phyloP scores from a whole-genome alignment of 2,113 vertebrate genomes.

The Tringa solitaria region DNA sequence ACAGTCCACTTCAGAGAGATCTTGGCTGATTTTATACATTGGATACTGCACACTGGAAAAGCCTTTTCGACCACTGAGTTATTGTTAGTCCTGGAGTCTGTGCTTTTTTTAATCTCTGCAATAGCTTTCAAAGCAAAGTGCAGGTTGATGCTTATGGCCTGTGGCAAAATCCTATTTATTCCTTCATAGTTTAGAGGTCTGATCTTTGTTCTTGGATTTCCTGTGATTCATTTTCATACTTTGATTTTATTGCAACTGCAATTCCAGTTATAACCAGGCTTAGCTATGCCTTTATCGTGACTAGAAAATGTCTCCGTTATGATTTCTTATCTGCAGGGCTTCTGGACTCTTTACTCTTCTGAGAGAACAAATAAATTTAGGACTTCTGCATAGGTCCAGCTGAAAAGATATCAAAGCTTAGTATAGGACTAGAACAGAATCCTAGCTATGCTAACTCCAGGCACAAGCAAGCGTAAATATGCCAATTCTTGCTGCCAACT shows the following conservation, averaged over 20 bases:
- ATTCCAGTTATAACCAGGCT: neutral
- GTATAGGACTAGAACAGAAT: neutral
- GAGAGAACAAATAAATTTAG: neutral
- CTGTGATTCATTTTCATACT: conserved; percentile 5
- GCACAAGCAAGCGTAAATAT: neutral
- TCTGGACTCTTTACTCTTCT: neutral
- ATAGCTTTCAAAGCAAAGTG: conserved; percentile 10
- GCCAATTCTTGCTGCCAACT: neutral
- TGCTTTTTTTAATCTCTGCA: neutral
- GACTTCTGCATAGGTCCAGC: neutral
- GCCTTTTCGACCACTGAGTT: neutral
- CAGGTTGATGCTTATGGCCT: neutral
- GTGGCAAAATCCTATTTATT: conserved; percentile 19
- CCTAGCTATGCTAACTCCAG: neutral
- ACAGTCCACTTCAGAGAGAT: conserved; percentile 10
- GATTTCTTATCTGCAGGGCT: neutral
- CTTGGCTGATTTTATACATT: neutral
- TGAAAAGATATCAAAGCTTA: neutral
- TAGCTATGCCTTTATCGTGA: neutral
- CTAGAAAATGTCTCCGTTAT: neutral
- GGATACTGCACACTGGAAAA: neutral
- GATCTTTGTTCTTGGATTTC: neutral
- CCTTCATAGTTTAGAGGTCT: neutral
- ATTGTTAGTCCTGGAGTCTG: neutral
- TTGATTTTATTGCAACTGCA: neutral